A percentile compares a stretch with the other conserved stretches of the same genome.
Evolutionary conservation across 2,888 invertebrate species (phyloP).

Genomic region (Microplitis deprimator): DNA sequence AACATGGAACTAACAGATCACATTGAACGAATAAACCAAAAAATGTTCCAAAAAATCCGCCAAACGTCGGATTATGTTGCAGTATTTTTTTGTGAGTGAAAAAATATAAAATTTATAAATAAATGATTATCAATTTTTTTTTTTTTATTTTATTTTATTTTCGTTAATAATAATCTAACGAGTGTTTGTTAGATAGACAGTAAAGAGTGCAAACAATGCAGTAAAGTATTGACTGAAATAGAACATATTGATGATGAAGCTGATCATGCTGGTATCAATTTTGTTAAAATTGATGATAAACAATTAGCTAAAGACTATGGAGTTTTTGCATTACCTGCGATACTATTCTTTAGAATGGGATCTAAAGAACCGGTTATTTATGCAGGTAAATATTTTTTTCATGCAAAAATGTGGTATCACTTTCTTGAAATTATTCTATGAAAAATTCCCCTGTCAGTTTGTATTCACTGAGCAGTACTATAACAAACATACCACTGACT

Average conservation of each 20-base stretch:
- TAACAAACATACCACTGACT: too few species aligned
- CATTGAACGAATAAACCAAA: conserved; percentile 91
- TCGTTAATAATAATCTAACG: conserved; percentile 23
- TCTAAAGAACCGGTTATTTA: conserved; percentile 93
- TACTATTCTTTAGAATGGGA: conserved; percentile 90
- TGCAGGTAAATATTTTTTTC: conserved; percentile 76
- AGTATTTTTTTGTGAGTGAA: conserved; percentile 92
- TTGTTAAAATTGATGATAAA: conserved; percentile 92
- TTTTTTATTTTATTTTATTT: not conserved
- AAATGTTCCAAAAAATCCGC: conserved; percentile 93
- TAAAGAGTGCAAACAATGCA: conserved; percentile 95
- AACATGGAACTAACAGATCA: conserved; percentile 95
- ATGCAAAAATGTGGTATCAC: not conserved
- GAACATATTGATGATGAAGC: conserved; percentile 96
- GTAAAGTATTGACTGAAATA: conserved; percentile 87
- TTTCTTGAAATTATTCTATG: not conserved
- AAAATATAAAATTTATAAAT: not conserved
- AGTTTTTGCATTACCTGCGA: conserved; percentile 91
- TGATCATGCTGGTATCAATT: conserved; percentile 90
- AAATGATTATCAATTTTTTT: conserved; percentile 6
- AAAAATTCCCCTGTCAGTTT: too few species aligned
- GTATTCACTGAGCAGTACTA: too few species aligned
- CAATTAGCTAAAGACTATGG: conserved; percentile 89
- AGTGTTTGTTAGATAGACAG: conserved; percentile 80
- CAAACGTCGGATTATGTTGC: conserved; percentile 92